These are phyloP conservation scores for Xanthia togata DNA, from an alignment of 2,888 invertebrate species.

Conservation along the genomic window DNA sequence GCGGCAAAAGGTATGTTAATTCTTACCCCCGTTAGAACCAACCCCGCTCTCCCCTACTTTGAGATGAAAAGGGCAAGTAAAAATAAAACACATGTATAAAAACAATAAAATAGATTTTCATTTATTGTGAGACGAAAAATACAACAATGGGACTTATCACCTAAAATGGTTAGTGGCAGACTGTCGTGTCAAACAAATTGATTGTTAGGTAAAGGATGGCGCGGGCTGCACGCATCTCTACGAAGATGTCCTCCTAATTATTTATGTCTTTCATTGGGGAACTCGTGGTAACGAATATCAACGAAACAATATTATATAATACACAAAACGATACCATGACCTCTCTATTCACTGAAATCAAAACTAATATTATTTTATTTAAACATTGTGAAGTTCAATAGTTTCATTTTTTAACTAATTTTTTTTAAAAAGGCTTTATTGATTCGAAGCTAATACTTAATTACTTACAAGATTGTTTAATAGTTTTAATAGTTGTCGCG, in stretches of 20 bases:
- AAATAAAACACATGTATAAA: constrained; percentile 88
- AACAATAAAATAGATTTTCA: constrained; percentile 91
- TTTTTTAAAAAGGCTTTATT: constrained; percentile 90
- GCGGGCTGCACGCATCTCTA: constrained; percentile 61
- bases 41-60: background rate
- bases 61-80: constrained; percentile 39
- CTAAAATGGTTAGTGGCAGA: constrained; percentile 90
- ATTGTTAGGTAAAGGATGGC: constrained; percentile 75
- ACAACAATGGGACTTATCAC: constrained; percentile 91
- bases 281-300: constrained; percentile 89
- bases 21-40: background rate
- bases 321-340: constrained; percentile 87
- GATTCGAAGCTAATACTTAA: constrained; percentile 90
- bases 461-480: constrained; percentile 90
- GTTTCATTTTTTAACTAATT: constrained; percentile 87
- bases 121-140: constrained; percentile 91
- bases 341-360: constrained; percentile 87
- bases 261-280: constrained; percentile 90
- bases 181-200: constrained; percentile 88
- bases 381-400: constrained; percentile 89
- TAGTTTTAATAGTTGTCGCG: constrained; percentile 86
- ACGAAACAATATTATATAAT: constrained; percentile 84
- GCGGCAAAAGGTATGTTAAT: background rate
- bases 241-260: constrained; percentile 81
- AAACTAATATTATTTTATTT: constrained; percentile 86